Evolutionary conservation across 2,113 vertebrate species (phyloP).

Genomic region (Ovis canadensis): DNA sequence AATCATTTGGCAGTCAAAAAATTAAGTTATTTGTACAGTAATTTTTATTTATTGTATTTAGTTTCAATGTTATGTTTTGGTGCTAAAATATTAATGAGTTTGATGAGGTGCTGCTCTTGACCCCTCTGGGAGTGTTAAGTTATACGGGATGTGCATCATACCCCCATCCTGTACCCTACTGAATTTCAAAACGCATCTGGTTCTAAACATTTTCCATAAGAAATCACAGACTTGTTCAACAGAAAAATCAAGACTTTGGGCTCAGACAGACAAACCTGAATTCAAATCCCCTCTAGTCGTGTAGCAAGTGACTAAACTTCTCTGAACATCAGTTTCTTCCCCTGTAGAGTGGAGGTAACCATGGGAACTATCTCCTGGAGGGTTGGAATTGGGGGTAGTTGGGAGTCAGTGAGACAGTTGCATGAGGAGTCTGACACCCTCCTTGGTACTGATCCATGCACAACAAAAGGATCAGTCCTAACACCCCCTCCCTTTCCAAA

Average conservation of each 20-base stretch:
- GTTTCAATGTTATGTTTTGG: background rate
- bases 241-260: background rate
- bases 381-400: background rate
- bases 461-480: background rate
- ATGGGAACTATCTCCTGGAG: background rate
- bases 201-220: background rate
- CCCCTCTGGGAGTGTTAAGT: constrained; percentile 27
- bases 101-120: background rate
- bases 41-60: background rate
- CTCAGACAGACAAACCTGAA: background rate
- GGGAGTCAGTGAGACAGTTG: background rate
- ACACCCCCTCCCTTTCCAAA: background rate
- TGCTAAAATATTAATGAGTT: constrained; percentile 55
- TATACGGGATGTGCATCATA: background rate
- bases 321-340: background rate
- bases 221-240: background rate
- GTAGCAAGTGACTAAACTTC: background rate
- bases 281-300: background rate
- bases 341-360: background rate
- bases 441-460: background rate
- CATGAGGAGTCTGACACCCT: background rate
- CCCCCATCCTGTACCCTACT: background rate
- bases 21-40: background rate
- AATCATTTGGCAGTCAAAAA: background rate
- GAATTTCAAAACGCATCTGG: constrained; percentile 19